Evolutionary conservation across 2,888 invertebrate genomes (phyloP).

Genomic region (Lathronympha strigana): DNA sequence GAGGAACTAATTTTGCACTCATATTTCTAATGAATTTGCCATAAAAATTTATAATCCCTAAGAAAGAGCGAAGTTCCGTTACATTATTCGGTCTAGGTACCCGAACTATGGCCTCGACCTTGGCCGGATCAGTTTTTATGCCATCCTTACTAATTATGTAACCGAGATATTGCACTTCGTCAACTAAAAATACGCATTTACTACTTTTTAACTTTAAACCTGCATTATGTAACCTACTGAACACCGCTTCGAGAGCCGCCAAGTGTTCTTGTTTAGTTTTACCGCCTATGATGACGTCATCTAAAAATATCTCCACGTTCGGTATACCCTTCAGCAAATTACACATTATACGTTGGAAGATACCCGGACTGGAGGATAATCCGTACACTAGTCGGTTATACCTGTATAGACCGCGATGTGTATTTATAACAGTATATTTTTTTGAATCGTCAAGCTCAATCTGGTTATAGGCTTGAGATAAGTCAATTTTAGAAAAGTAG

Average conservation of each 20-base stretch:
- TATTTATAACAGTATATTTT: conserved; percentile 23
- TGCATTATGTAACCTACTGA: neutral
- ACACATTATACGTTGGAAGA: neutral
- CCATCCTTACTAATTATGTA: no score
- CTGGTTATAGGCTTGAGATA: conserved; percentile 16
- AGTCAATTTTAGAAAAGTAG: neutral
- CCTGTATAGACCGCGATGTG: conserved; percentile 16
- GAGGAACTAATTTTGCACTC: no score
- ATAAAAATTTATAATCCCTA: no score
- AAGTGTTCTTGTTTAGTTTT: neutral
- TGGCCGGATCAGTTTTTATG: no score
- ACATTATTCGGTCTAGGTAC: no score
- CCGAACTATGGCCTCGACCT: no score
- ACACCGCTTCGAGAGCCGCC: neutral
- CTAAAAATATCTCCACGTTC: neutral
- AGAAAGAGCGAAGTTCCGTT: no score
- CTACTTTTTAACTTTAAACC: neutral
- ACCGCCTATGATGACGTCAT: neutral
- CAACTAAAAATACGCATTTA: no score
- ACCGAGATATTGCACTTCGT: no score
- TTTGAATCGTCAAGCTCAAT: conserved; percentile 11
- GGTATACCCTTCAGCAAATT: neutral
- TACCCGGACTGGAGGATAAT: neutral
- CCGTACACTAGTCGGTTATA: no score
- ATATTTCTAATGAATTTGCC: no score